Evolutionary conservation across 2,888 invertebrate genomes (phyloP).

Genomic region (Eilema sororculum): DNA sequence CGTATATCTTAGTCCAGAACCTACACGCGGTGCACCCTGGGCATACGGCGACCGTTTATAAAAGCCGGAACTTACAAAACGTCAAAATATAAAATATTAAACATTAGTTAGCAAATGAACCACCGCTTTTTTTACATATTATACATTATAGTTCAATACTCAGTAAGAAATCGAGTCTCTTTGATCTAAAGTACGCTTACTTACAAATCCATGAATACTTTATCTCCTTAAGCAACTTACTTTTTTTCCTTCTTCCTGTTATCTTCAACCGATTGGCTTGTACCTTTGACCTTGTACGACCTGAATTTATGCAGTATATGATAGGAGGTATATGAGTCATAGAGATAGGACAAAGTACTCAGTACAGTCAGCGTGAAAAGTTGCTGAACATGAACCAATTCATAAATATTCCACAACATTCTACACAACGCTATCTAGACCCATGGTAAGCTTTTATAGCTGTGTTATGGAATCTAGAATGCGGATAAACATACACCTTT

Average conservation of each 20-base stretch:
- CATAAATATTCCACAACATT: too few species aligned
- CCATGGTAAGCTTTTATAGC: too few species aligned
- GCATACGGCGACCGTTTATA: too few species aligned
- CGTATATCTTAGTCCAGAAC: too few species aligned
- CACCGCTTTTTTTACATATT: too few species aligned
- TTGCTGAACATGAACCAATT: neutral
- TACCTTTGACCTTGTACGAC: conserved; percentile 32
- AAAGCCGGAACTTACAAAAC: too few species aligned
- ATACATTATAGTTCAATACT: neutral
- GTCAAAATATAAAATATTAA: too few species aligned
- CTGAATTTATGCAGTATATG: conserved; percentile 19
- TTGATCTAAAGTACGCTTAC: neutral
- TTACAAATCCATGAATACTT: neutral
- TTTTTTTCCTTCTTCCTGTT: neutral
- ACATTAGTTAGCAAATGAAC: too few species aligned
- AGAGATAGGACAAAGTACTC: neutral
- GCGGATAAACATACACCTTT: too few species aligned
- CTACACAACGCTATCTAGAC: too few species aligned
- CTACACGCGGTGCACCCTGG: too few species aligned
- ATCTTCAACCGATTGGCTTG: conserved; percentile 8
- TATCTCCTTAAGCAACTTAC: neutral
- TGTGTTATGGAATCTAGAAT: too few species aligned
- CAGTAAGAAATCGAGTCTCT: neutral
- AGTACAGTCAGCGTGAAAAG: neutral
- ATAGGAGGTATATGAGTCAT: neutral